Base-by-base conservation (phyloP, 1,140 invertebrate species). In the Solen grandis region DNA sequence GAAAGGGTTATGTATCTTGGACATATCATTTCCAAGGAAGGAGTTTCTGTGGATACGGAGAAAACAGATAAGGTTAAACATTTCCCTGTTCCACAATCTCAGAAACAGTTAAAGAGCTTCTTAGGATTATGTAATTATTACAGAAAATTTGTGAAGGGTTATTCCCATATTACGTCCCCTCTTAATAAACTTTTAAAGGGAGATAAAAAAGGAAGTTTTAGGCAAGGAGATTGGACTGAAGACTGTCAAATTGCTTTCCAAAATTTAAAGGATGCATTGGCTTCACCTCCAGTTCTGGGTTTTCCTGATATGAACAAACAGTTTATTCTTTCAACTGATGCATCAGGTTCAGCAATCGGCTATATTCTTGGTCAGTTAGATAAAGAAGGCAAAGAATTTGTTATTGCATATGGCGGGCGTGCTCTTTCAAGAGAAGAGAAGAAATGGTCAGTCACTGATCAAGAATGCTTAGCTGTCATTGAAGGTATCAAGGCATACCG, bases 121-220 rank as follows among this genome's bases (percentile, higher is more conserved):
- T 36, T 94, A 1, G 93, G 94, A 0, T 63, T 94, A 19, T 76
- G 90, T 54, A 91, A 90, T 69, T 93, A 91, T 78, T 90, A 91
- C 72, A 65, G 88, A 5, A 82, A 46, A n/a, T 86, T 92, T 82
- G 88, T 93, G 19, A 88, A 81, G 62, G 85, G 87, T 55, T 91
- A 83, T 75, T 74, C 89, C 14, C 55, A 90, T 76, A 72, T 89
- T 13, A 88, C 89, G 19, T 76, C 80, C 36, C 84, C 91, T 57
- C 80, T 94, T 31, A 83, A 90, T 14, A 70, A 89, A 3, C 80
- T 94, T 10, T 66, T 91, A 35, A 72, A 63, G 27, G 52, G 52
- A 41, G 5, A 57, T n/a, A 68, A 59, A 68, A 59, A 46, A 36
- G 89, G 91, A 72, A 92, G 93, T 83, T 86, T 92, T 41, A 27